Evolutionary conservation across 2,888 invertebrate genomes (phyloP), one percentile per base, ranked within the genome.

Genomic region (Eulithis testata): DNA sequence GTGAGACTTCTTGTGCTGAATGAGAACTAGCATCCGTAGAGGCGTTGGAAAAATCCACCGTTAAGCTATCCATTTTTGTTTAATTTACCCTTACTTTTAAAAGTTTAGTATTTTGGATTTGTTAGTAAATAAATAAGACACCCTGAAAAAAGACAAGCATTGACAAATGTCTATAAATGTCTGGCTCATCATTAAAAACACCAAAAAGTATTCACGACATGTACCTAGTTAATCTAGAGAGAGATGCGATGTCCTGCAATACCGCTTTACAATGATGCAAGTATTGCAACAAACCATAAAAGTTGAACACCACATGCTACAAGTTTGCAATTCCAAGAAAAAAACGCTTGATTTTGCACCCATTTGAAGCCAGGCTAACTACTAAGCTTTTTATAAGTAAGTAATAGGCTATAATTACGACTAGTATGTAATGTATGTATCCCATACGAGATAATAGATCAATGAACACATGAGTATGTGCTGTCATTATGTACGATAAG

Each of bases 1-100:
- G 54, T 4, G 77, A 75, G 9, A 27, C 27, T 27, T 49, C 57
- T 4, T 36, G 49, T 11, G 43, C 49, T 11, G 65, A 51, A 8
- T 6, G 63, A 12, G 61, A 65, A 21, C 63, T 71, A n/a, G 54
- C 59, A 8, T 71, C 67, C 43, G 59, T 60, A 9, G 61, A 62
- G 40, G 60, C 8, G 36, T 21, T 52, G 12, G 63, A 63, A 49
- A 43, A 60, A 53, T 56, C 51, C 11, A 60, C 50, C 4, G 50
- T 50, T 1, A 45, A 51, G 49, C 9, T 49, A 21, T 49, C 49
- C 64, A 59, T 64, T 54, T 59, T 64, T 4, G 50, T 14, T 54
- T 49, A 5, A 40, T 27, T 1, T 12, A 12, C 21, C 21, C 37
- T 52, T 58, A 53, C 14, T 11, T 27, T 53, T 45, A 3, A 57